Percentiles rank a stretch among this genome's conserved stretches.
Evolutionary conservation across 2,888 invertebrate species (phyloP).

Genomic region (Chironomus riparius): DNA sequence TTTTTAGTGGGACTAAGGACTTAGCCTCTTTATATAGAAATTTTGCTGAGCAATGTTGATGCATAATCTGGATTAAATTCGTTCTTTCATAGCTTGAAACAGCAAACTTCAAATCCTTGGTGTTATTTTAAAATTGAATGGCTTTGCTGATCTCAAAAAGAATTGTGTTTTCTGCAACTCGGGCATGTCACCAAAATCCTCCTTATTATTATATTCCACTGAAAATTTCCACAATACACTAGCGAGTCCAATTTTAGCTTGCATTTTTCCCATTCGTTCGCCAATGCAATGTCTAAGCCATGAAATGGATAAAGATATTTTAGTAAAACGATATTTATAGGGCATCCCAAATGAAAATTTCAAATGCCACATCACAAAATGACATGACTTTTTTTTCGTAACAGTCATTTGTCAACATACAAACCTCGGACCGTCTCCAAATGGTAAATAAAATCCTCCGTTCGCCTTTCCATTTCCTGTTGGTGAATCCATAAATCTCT

Average conservation of each 20-base stretch:
- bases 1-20: too few relatives aligned
- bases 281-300: conserved; percentile 6
- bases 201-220: neutral
- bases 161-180: neutral
- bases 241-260: neutral
- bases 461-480: neutral
- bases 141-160: neutral
- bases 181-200: neutral
- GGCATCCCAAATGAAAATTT: too few relatives aligned
- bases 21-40: too few relatives aligned
- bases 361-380: too few relatives aligned
- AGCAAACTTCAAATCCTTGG: neutral
- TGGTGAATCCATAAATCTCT: neutral
- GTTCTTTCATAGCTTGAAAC: too few relatives aligned
- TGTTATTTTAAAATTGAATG: neutral
- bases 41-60: too few relatives aligned
- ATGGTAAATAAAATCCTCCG: conserved; percentile 4
- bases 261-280: conserved; percentile 11
- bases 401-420: conserved; percentile 28
- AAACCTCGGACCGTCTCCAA: conserved; percentile 29
- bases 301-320: too few relatives aligned
- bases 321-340: too few relatives aligned
- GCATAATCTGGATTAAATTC: too few relatives aligned
- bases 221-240: neutral
- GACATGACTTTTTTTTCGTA: neutral